These are phyloP conservation scores for Xiphydria camelus DNA, from an alignment of 2,888 invertebrate genomes.

Conservation along the genomic window DNA sequence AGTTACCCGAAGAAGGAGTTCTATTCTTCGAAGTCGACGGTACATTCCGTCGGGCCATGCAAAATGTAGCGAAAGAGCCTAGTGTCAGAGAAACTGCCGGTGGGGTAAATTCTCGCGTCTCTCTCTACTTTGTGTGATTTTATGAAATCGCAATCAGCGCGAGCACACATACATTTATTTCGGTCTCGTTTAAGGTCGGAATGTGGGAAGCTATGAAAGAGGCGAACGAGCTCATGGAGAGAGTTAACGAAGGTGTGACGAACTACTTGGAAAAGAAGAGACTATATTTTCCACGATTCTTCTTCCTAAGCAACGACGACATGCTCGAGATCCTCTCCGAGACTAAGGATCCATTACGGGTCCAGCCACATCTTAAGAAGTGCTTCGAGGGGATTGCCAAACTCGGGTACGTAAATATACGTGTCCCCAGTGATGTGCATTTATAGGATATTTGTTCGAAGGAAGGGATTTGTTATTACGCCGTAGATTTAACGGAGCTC, in stretches of 20 bases:
- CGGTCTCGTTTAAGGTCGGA: slow-evolving; percentile 56
- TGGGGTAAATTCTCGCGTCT: slow-evolving; percentile 45
- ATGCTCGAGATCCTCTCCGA: slow-evolving; percentile 88
- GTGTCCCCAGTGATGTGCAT: too few species aligned
- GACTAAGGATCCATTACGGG: slow-evolving; percentile 81
- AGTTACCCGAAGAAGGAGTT: slow-evolving; percentile 83
- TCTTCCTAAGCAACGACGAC: slow-evolving; percentile 89
- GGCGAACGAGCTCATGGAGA: slow-evolving; percentile 72
- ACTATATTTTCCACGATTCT: slow-evolving; percentile 82
- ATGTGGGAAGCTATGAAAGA: slow-evolving; percentile 72
- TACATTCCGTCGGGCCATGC: slow-evolving; percentile 71
- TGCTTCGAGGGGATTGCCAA: slow-evolving; percentile 85
- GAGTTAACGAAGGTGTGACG: slow-evolving; percentile 81
- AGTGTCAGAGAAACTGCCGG: slow-evolving; percentile 70
- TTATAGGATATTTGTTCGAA: neutral
- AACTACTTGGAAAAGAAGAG: slow-evolving; percentile 84
- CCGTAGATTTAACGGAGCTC: slow-evolving; percentile 65
- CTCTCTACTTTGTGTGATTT: too few species aligned
- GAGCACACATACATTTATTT: neutral
- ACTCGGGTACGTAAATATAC: slow-evolving; percentile 57
- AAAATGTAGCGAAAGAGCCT: slow-evolving; percentile 65
- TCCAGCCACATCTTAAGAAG: slow-evolving; percentile 85
- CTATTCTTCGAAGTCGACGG: slow-evolving; percentile 76
- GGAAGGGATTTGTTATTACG: neutral
- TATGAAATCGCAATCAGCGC: neutral